Evolutionary conservation across 2,113 vertebrate species (phyloP), one percentile per base, ranked within the genome.

Genomic region (Gavialis gangeticus): DNA sequence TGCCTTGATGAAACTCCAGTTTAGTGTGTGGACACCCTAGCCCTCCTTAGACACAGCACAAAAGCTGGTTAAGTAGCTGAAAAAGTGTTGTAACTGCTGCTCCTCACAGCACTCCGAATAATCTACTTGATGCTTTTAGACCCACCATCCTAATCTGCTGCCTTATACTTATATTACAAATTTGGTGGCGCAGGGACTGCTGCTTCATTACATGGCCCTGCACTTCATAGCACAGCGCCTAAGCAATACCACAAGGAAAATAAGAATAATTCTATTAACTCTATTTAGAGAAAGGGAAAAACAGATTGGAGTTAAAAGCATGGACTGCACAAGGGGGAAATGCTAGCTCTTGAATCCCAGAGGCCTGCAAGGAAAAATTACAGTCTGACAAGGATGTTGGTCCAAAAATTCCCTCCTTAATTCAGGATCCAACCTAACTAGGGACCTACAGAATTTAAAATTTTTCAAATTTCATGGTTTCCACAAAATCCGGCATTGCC

Each of bases 61-160:
- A 86, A 9, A 10, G 10, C 2, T 69, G 18, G 19, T 84, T 76
- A 84, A 11, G 62, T 25, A 55, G 54, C 24, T 37, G 57, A 12
- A 5, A 21, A 0, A 1, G 54, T 77, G 69, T 46, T 21, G 57
- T 1, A 0, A 8, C 4, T 54, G 16, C 2, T 91, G 86, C 78
- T 24, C 12, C 24, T 16, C 9, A 6, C 55, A 5, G 5, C 83
- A 11, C 22, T 71, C 54, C 24, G 56, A 54, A 67, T 12, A 75
- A 10, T 10, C 22, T 4, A 12, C 11, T 60, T 81, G 30, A 1
- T 84, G 54, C 13, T 25, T 30, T 87, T 92, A 21, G 13, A 54
- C 27, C 2, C 21, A 22, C 82, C 1, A 1, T 78, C 67, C 6
- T 3, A 15, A 30, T 81, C 3, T 34, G 7, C 57, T 79, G 12